Conservation (phyloP, 2,113 vertebrate species). For the Peucedramus taeniatus region DNA sequence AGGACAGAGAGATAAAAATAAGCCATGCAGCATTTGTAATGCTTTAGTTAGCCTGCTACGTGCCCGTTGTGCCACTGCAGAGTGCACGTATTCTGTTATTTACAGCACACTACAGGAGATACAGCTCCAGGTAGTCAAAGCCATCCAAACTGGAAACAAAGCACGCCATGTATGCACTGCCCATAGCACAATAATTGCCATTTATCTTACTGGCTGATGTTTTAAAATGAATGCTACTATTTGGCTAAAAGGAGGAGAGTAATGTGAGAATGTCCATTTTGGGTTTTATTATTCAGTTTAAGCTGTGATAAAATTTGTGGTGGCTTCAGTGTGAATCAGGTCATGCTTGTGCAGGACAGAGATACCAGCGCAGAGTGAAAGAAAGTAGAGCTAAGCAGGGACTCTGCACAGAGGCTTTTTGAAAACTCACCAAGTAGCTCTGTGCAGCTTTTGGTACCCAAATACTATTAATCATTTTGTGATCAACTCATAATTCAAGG, state of each 20-base stretch:
- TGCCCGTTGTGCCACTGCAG: background rate
- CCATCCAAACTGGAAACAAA: background rate
- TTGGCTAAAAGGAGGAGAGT: background rate
- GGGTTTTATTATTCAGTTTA: background rate
- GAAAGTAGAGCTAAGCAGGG: background rate
- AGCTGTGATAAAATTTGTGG: background rate
- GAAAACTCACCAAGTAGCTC: background rate
- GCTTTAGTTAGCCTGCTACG: background rate
- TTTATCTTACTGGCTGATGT: background rate
- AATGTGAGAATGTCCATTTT: background rate
- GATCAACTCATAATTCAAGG: background rate
- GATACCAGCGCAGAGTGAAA: background rate
- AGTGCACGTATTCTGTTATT: background rate
- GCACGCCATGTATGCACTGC: background rate
- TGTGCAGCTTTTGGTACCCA: background rate
- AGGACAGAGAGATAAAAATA: slow-evolving; percentile 22
- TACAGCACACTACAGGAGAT: background rate
- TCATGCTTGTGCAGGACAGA: background rate
- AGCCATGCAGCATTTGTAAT: background rate
- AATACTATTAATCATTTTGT: background rate
- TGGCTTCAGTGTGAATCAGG: background rate
- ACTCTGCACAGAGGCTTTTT: background rate
- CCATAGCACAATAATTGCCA: background rate
- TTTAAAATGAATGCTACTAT: background rate
- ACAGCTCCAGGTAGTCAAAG: background rate